Evolutionary conservation across 2,113 vertebrate genomes (phyloP), one percentile per base, ranked within the genome.

Genomic region (Pseudonaja textilis): DNA sequence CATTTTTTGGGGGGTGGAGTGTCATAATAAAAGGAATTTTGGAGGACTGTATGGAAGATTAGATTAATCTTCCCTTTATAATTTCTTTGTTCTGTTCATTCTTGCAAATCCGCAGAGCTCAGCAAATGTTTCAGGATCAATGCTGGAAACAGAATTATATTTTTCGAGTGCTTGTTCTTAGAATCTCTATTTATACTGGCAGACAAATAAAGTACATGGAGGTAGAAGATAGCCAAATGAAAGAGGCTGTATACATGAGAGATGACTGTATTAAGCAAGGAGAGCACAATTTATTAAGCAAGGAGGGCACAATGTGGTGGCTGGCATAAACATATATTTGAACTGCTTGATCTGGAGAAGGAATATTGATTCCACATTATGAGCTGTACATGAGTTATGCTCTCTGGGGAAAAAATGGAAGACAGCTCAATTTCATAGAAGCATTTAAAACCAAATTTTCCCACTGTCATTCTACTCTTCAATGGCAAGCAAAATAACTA

Each of bases 201-300:
- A 86, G 50, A 47, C 59, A 55, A 55, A 26, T 74, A 94, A 93
- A 89, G 47, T 54, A 45, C 47, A 54, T 8, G 52, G 10, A 54
- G 88, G 5, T 74, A 89, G 47, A 5, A 52, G 7, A 89, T 0
- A 0, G 16, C 34, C 90, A 47, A 91, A 92, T 22, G 1, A 26
- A 50, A 87, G 90, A 92, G 39, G 88, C 22, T 54, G 29, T 91
- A 25, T 22, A 74, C 26, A 1, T 29, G 4, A 1, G 52, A 94
- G 85, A 85, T n/a, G 86, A 3, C 52, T 85, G 86, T 91, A 29
- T 25, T 93, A 90, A 94, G 87, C 23, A 92, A 93, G 50, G 39
- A 85, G 64, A 18, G 81, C 59, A 7, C 54, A 88, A 86, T 90
- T 93, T 39, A 45, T 22, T 18, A 26, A 1, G 10, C 1, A 0